Evolutionary conservation across 2,888 invertebrate genomes (phyloP).

Genomic region (Omphaloscelis lunosa): DNA sequence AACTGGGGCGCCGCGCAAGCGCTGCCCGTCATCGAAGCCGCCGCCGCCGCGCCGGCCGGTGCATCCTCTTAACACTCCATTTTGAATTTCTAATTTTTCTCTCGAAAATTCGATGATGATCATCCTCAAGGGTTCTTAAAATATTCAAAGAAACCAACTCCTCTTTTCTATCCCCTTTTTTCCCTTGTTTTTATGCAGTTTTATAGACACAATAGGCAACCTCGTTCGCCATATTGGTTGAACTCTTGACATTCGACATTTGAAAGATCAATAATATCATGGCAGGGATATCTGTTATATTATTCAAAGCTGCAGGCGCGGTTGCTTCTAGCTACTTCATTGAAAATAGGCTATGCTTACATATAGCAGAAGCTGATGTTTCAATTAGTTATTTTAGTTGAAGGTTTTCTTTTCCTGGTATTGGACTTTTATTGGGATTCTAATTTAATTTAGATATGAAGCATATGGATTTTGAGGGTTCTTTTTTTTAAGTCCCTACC

Average conservation of each 20-base stretch:
- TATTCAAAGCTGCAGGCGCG: conserved; percentile 52
- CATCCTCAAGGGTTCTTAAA: conserved; percentile 17
- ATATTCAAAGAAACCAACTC: conserved; percentile 2
- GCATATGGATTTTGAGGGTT: neutral
- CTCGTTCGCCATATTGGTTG: conserved; percentile 50
- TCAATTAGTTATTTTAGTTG: conserved; percentile 9
- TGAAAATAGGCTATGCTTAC: conserved; percentile 27
- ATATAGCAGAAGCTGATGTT: neutral
- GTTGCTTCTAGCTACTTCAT: conserved; percentile 16
- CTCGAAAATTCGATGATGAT: conserved; percentile 49
- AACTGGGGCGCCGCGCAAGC: conserved; percentile 90
- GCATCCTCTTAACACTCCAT: conserved; percentile 81
- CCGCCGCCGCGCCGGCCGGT: conserved; percentile 69
- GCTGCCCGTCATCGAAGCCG: conserved; percentile 72
- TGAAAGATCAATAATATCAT: conserved; percentile 69
- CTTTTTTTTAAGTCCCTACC: neutral
- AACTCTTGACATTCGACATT: conserved; percentile 68
- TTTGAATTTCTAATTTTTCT: conserved; percentile 83
- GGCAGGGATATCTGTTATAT: conserved; percentile 46
- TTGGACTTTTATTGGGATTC: conserved; percentile 8
- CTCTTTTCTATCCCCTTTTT: neutral
- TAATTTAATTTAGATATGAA: neutral
- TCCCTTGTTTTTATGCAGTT: conserved; percentile 20
- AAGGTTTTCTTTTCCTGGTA: conserved; percentile 16
- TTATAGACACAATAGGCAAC: conserved; percentile 40